Evolutionary conservation across 2,113 vertebrate genomes (phyloP).

Genomic region (Malaclemys terrapin): DNA sequence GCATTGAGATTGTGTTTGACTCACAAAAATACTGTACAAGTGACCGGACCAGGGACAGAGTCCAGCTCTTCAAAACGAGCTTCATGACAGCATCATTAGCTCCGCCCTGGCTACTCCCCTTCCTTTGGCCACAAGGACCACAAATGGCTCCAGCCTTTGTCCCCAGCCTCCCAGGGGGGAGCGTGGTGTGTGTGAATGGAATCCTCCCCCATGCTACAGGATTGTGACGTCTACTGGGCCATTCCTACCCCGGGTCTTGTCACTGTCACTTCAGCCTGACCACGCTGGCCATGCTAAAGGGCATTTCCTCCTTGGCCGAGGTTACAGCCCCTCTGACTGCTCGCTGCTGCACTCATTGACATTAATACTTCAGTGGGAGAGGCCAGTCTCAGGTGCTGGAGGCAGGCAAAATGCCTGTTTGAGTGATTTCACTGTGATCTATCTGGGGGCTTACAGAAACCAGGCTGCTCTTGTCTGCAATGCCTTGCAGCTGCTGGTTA

Average conservation of each 20-base stretch:
- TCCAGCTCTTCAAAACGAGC: not conserved
- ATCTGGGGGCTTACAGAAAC: not conserved
- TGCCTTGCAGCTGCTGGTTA: not conserved
- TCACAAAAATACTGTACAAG: not conserved
- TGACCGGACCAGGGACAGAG: not conserved
- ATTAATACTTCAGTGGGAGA: not conserved
- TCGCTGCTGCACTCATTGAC: not conserved
- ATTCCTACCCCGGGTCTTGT: not conserved
- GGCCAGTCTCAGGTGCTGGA: not conserved
- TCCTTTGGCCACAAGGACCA: not conserved
- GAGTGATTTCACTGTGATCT: not conserved
- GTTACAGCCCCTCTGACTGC: not conserved
- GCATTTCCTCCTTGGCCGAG: not conserved
- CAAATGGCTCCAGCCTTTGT: not conserved
- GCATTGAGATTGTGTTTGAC: not conserved
- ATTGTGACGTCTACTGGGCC: too few species aligned
- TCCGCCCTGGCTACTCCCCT: not conserved
- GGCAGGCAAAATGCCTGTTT: not conserved
- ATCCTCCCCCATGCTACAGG: not conserved
- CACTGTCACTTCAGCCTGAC: not conserved
- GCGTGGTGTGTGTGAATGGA: not conserved
- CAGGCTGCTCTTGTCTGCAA: not conserved
- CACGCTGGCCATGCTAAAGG: not conserved
- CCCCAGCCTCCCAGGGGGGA: not conserved
- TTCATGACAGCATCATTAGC: not conserved